Evolutionary conservation across 23 tunicate genomes (phyloP).

Genomic region (Trididemnum clinides): DNA sequence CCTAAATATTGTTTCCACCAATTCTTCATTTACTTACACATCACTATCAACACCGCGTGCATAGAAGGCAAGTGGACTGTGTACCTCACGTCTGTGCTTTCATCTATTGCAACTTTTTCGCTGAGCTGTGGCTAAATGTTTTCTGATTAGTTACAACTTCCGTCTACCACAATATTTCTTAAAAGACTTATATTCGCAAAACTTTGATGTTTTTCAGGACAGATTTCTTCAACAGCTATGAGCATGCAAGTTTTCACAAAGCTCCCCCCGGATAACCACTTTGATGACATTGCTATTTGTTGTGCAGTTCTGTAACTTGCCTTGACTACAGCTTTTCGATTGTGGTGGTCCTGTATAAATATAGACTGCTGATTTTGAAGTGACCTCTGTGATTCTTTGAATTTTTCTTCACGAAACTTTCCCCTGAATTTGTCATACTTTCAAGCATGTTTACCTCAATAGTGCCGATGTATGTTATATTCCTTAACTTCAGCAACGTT

Average conservation of each 20-base stretch:
- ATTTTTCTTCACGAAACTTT: slow-evolving; percentile 11
- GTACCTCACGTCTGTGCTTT: neutral
- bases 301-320: slow-evolving; percentile 3
- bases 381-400: neutral
- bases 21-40: neutral
- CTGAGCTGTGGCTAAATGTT: neutral
- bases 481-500: slow-evolving; percentile 20
- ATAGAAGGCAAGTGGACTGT: neutral
- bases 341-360: neutral
- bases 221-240: neutral
- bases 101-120: neutral
- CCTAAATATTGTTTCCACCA: neutral
- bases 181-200: neutral
- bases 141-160: neutral
- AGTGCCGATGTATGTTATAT: neutral
- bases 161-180: neutral
- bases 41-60: slow-evolving; percentile 1
- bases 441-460: neutral
- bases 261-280: neutral
- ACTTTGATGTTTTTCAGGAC: slow-evolving; percentile 2
- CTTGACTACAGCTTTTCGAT: neutral
- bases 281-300: slow-evolving; percentile 5
- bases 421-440: slow-evolving; percentile 1
- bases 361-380: neutral
- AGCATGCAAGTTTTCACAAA: slow-evolving; percentile 9